A percentile compares a stretch with the other conserved stretches of the same genome.
phyloP scores from a whole-genome alignment of 2,113 vertebrate genomes.

The Caretta caretta region DNA sequence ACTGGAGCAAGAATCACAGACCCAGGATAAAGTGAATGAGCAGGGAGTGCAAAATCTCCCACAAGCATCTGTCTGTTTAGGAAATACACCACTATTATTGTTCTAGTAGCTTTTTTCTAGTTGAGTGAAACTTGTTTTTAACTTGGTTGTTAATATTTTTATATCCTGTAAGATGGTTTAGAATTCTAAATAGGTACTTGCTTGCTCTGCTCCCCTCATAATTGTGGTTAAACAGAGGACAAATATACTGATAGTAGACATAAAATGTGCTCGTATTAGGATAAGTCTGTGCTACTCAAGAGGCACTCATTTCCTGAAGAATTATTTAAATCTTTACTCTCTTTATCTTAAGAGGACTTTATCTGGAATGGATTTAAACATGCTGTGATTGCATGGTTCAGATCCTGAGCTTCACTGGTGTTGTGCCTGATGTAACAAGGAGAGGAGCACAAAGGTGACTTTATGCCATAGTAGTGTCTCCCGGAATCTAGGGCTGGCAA shows the following conservation, averaged over 20 bases:
- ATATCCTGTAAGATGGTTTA: neutral
- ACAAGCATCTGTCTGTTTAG: neutral
- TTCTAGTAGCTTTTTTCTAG: neutral
- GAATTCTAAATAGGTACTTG: neutral
- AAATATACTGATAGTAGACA: neutral
- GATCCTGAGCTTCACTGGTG: neutral
- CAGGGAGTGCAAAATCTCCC: neutral
- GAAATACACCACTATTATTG: neutral
- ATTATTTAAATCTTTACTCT: neutral
- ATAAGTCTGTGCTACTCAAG: neutral
- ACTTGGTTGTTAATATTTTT: neutral
- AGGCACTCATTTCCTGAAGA: neutral
- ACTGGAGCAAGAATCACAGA: neutral
- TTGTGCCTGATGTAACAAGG: neutral
- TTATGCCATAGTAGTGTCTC: neutral
- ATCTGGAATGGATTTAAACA: neutral
- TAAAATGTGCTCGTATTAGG: neutral
- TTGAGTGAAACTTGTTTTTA: neutral
- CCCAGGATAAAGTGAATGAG: neutral
- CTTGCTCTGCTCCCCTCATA: neutral
- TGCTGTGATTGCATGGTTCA: rapidly evolving
- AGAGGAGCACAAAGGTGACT: neutral
- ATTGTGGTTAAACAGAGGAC: neutral
- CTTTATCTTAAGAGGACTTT: neutral
- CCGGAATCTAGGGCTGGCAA: rapidly evolving